Evolutionary conservation across 2,888 invertebrate genomes (phyloP), one percentile per base, ranked within the genome.

Genomic region (Tillus elongatus): DNA sequence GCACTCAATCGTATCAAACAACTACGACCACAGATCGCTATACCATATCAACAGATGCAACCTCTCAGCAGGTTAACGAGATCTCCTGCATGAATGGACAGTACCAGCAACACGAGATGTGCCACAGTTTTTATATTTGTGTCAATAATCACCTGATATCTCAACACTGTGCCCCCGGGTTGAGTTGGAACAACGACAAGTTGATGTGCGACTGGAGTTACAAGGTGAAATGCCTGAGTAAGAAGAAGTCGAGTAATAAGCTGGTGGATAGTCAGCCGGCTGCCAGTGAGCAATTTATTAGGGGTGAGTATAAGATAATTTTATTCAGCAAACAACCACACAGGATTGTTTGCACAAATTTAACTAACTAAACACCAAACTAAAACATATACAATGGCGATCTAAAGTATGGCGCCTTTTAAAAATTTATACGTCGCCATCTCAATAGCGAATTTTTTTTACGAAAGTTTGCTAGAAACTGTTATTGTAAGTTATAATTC

Each of bases 171-270:
- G 83, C 83, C 0, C 78, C 82, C 0, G 82, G 85, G 1, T 69
- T 88, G 2, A 77, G 79, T 41, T 89, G 86, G 79, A 77, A 78
- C 49, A 68, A 71, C 4, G 69, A 77, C 3, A 66, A 68, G 3
- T 70, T 72, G 9, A 78, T 78, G 51, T 89, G 89, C 54, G 86
- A 88, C 61, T 86, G 83, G 78, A 79, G 79, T 0, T 68, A 69
- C 26, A 70, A 76, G 40, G 75, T 76, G 1, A 74, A 76, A 12
- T 86, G 86, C 51, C 29, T 58, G 2, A 53, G 54, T 4, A 47
- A 62, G n/a, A 52, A 46, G 16, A 49, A 52, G 34, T 29, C 51
- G 12, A 53, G 51, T 2, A 43, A 54, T 29, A 46, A 47, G 14
- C n/a, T n/a, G n/a, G n/a, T n/a, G n/a, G n/a, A n/a, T n/a, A n/a